Base-by-base conservation (phyloP, 2,888 invertebrate species). In the Lasioglossum vierecki region DNA sequence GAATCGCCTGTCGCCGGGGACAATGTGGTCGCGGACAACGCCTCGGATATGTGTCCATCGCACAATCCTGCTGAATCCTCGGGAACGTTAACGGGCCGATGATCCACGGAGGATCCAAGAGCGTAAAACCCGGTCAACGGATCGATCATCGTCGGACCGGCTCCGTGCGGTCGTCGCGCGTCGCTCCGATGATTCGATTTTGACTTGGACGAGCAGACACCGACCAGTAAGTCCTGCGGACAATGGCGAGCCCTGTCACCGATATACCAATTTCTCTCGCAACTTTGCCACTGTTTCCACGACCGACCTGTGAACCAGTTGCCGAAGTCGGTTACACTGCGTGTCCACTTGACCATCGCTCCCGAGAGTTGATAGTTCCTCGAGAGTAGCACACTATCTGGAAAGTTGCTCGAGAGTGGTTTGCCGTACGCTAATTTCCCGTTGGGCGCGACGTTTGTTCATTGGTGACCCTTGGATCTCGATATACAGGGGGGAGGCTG, bases 1-100 rank as follows among this genome's bases (percentile, higher is more conserved):
- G 89, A 89, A 89, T 89, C 85, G 76, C 83, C 80, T 72, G 82
- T 77, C 80, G 83, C 84, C 74, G 76, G 3, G 83, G 80, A 88
- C 89, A 89, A 89, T 89, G 83, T 89, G 83, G 86, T 72, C 76
- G 79, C 82, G 72, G 3, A 35, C 66, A 35, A 35, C 73, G 79
- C 79, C 82, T 82, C 76, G 79, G 72, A 73, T 80, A 79, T 75
- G 77, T 73, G 84, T 82, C 53, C 86, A 74, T 49, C 8, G 76
- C 77, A 82, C 82, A 82, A 86, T 88, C 75, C 84, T 78, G 79
- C 74, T 86, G 84, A 85, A 88, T 60, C 66, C 60, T 63, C 80
- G 44, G 73, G 66, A 80, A 82, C 84, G 80, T 77, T 77, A 84
- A 89, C 84, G 78, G 76, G 82, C 83, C 72, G 76, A 49, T 83